Base-by-base conservation (phyloP, 2,113 vertebrate species). In the Eupsittula cactorum region DNA sequence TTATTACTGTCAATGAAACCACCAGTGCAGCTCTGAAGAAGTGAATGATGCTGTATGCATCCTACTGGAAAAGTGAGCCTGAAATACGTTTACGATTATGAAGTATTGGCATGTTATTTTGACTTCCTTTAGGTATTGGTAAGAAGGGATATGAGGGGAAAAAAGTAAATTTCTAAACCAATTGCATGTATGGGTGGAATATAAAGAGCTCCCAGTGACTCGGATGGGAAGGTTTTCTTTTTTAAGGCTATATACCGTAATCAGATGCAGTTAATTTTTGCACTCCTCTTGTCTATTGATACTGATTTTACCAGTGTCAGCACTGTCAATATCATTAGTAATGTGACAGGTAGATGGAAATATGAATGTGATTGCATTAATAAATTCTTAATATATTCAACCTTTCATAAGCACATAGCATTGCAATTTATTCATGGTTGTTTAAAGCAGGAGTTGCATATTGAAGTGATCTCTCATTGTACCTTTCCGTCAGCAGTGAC, bases 281-380 rank as follows among this genome's bases (percentile, higher is more conserved):
- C 41, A 91, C 82, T 88, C 85, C 15, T 25, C 76, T 96, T 92
- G 74, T 86, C 62, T 94, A 93, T 95, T 96, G 95, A 91, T 95
- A 95, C 95, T 96, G 95, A 96, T 97, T 95, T 95, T 95, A 88
- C 57, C 86, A 92, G 77, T 93, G 91, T 96, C 95, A 94, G 93
- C 93, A 95, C 77, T 96, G 93, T 97, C 96, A 97, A 94, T 97
- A 95, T 96, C 95, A 96, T 96, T 97, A 96, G 91, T 86, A 93
- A 88, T 79, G 88, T 96, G 93, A 81, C 93, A 96, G 86, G 88
- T 94, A 95, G 95, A 91, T 96, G 83, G 93, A 95, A 96, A 94
- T 96, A 89, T 11, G 74, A 93, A 79, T 96, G 93, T 97, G 93
- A 96, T 95, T 96, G 88, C 95, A 96, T 96, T 93, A 97, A 96